A percentile compares a stretch with the other conserved stretches of the same genome.
Conservation (phyloP, 2,888 invertebrate genomes). For the Drosophila sordidula region DNA sequence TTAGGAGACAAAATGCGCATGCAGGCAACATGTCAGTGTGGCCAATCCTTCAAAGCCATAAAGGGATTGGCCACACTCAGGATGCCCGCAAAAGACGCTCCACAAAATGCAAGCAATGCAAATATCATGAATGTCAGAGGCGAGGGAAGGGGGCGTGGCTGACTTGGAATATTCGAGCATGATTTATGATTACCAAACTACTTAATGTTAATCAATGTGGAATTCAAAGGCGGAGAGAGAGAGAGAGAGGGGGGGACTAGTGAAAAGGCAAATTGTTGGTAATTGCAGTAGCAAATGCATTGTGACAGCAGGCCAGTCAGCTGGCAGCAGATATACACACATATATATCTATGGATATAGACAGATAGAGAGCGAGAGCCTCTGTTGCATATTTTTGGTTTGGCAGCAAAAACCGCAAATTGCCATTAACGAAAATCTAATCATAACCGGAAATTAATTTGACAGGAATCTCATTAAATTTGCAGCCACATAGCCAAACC, state of each 20-base stretch:
- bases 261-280: constrained; percentile 43
- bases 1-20: constrained; percentile 27
- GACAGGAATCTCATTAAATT: constrained; percentile 86
- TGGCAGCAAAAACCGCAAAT: constrained; percentile 83
- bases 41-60: constrained; percentile 9
- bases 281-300: constrained; percentile 57
- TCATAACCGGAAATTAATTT: constrained; percentile 86
- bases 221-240: background rate
- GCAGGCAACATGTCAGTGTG: constrained; percentile 27
- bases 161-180: constrained; percentile 30
- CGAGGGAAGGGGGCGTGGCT: background rate
- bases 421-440: constrained; percentile 85
- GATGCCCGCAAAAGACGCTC: constrained; percentile 9
- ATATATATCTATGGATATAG: constrained; percentile 2
- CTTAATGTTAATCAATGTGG: constrained; percentile 66
- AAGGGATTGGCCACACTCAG: background rate
- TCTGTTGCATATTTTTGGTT: constrained; percentile 53
- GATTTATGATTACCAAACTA: constrained; percentile 71
- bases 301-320: constrained; percentile 51
- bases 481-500: too few species aligned
- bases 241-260: background rate
- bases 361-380: constrained; percentile 11
- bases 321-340: constrained; percentile 21
- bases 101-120: constrained; percentile 32
- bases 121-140: constrained; percentile 26